Percentiles rank a stretch among this genome's conserved stretches.
phyloP scores from a whole-genome alignment of 1,140 invertebrate genomes.

The Notospermus geniculatus region DNA sequence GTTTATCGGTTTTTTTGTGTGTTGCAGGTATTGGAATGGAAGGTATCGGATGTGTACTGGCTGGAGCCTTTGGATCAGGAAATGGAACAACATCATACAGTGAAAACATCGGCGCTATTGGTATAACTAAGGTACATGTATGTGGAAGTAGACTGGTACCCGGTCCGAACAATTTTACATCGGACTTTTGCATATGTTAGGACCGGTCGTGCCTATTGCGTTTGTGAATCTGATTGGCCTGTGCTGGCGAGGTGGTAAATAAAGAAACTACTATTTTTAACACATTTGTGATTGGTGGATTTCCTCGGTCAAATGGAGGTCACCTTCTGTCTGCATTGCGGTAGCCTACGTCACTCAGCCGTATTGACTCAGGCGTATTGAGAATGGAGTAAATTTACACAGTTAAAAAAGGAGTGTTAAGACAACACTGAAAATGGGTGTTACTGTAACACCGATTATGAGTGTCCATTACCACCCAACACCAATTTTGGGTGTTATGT shows the following conservation, averaged over 20 bases:
- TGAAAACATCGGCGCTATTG: conserved; percentile 87
- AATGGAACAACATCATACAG: conserved; percentile 81
- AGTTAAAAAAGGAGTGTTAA: no score
- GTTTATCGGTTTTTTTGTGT: background rate
- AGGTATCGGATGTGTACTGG: conserved; percentile 77
- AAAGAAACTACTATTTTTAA: background rate
- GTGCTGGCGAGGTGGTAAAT: background rate
- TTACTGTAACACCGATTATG: no score
- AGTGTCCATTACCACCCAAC: no score
- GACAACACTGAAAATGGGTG: no score
- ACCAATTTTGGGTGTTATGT: no score
- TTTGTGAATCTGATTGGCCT: no score
- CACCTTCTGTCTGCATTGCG: no score
- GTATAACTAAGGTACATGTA: conserved; percentile 62
- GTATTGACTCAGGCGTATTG: background rate
- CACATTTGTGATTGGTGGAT: no score
- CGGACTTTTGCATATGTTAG: background rate
- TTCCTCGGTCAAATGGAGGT: no score
- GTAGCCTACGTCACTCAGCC: background rate
- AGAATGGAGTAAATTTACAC: background rate
- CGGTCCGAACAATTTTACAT: background rate
- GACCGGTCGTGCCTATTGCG: no score
- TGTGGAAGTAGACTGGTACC: conserved; percentile 3
- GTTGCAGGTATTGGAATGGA: conserved; percentile 73
- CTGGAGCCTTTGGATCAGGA: conserved; percentile 76